Evolutionary conservation across 1,140 invertebrate species (phyloP).

Genomic region (Hesperophylax magnus): DNA sequence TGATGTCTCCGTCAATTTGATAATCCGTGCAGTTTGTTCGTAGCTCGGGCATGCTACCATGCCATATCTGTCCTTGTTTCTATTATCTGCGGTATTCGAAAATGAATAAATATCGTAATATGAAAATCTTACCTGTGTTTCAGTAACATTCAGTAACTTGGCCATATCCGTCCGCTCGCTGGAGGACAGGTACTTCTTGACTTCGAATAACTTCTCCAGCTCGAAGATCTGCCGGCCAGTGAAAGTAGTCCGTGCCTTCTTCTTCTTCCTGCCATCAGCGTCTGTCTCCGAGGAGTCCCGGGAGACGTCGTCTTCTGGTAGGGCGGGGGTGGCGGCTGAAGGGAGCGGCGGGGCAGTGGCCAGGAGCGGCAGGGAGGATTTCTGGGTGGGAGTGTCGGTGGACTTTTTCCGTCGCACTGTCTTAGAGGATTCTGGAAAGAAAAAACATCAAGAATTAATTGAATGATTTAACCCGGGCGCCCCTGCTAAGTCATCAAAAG

Average conservation of each 20-base stretch:
- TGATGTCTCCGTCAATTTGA: too few relatives aligned
- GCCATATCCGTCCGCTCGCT: conserved; percentile 95
- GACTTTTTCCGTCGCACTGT: conserved; percentile 68
- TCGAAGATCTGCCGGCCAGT: conserved; percentile 97
- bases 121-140: conserved; percentile 86
- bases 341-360: conserved; percentile 63
- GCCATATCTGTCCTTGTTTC: too few relatives aligned
- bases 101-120: not conserved
- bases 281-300: conserved; percentile 75
- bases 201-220: conserved; percentile 94
- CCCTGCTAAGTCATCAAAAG: too few relatives aligned
- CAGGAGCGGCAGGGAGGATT: conserved; percentile 1
- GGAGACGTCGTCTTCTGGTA: conserved; percentile 82
- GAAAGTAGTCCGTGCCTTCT: conserved; percentile 96
- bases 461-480: too few relatives aligned
- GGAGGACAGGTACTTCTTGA: conserved; percentile 97
- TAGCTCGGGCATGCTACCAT: too few relatives aligned
- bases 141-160: conserved; percentile 92
- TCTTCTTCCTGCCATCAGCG: conserved; percentile 83
- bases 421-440: conserved; percentile 64
- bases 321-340: conserved; percentile 71
- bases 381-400: conserved; percentile 60
- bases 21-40: too few relatives aligned
- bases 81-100: too few relatives aligned
- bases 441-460: conserved; percentile 4